Conservation (phyloP, 2,888 invertebrate genomes). For the Perizoma affinitatum region DNA sequence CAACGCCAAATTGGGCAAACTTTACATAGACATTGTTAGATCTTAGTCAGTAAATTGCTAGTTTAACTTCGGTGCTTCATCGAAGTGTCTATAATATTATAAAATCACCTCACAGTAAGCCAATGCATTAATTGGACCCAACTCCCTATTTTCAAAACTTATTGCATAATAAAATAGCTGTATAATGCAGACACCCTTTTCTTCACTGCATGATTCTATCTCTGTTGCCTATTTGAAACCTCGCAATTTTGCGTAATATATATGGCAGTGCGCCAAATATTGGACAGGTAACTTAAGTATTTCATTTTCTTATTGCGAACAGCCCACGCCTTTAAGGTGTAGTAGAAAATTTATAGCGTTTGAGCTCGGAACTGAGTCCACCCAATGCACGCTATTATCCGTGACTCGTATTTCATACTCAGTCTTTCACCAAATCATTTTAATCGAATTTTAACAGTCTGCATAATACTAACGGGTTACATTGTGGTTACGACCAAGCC, state of each 20-base stretch:
- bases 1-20: constrained; percentile 44
- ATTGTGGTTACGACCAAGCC: background rate
- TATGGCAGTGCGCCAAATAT: constrained; percentile 37
- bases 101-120: background rate
- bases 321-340: constrained; percentile 42
- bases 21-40: constrained; percentile 35
- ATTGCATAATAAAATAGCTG: too few species aligned
- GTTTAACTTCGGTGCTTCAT: constrained; percentile 41
- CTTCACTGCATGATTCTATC: constrained; percentile 1
- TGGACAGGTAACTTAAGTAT: constrained; percentile 29
- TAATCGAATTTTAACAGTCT: constrained; percentile 14
- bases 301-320: constrained; percentile 42
- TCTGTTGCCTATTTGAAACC: constrained; percentile 16
- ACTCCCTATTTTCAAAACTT: too few species aligned
- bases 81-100: constrained; percentile 12
- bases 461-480: background rate
- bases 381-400: constrained; percentile 48
- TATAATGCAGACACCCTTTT: too few species aligned
- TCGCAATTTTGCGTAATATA: constrained; percentile 25
- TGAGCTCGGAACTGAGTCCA: constrained; percentile 43
- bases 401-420: constrained; percentile 49
- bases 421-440: constrained; percentile 43
- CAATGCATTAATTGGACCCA: background rate
- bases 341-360: constrained; percentile 58
- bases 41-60: constrained; percentile 49